phyloP scores from a whole-genome alignment of 2,113 vertebrate genomes.

The Gila orcuttii region DNA sequence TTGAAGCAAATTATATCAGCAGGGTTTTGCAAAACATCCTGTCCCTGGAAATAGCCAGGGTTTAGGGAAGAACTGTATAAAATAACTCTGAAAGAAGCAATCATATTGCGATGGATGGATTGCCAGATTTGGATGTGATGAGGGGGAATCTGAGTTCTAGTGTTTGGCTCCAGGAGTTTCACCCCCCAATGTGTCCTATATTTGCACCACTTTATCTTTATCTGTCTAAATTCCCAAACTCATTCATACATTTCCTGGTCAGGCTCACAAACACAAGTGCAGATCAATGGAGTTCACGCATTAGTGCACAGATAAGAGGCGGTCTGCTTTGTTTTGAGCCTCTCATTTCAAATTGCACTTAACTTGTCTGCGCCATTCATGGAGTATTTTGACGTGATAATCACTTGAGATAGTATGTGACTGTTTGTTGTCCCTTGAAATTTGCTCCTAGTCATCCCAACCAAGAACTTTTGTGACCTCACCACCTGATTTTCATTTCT shows the following conservation, averaged over 20 bases:
- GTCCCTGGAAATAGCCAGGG: constrained; percentile 53
- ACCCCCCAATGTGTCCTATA: neutral
- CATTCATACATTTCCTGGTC: constrained; percentile 42
- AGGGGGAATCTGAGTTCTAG: constrained; percentile 13
- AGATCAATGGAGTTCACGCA: constrained; percentile 34
- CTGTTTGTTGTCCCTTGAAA: constrained; percentile 59
- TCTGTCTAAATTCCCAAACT: constrained; percentile 35
- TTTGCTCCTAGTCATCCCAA: constrained; percentile 50
- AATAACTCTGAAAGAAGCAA: constrained; percentile 62
- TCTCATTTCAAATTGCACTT: constrained; percentile 42
- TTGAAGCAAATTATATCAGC: constrained; percentile 57
- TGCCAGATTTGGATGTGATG: constrained; percentile 51
- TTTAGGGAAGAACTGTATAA: constrained; percentile 57
- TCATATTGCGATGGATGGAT: constrained; percentile 64
- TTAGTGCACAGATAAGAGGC: constrained; percentile 42
- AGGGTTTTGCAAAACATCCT: constrained; percentile 57
- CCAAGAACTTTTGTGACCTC: constrained; percentile 54
- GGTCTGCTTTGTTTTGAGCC: constrained; percentile 34
- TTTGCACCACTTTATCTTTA: constrained; percentile 12
- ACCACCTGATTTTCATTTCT: constrained; percentile 66
- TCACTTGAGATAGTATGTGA: constrained; percentile 34
- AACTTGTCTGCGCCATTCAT: constrained; percentile 27
- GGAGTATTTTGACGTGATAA: constrained; percentile 39
- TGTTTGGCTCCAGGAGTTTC: constrained; percentile 25
- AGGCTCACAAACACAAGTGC: constrained; percentile 21